Percentiles rank a stretch among this genome's conserved stretches.
Evolutionary conservation across 53 echinoderm and acorn worm genomes (phyloP).

Genomic region (Astropecten irregularis): DNA sequence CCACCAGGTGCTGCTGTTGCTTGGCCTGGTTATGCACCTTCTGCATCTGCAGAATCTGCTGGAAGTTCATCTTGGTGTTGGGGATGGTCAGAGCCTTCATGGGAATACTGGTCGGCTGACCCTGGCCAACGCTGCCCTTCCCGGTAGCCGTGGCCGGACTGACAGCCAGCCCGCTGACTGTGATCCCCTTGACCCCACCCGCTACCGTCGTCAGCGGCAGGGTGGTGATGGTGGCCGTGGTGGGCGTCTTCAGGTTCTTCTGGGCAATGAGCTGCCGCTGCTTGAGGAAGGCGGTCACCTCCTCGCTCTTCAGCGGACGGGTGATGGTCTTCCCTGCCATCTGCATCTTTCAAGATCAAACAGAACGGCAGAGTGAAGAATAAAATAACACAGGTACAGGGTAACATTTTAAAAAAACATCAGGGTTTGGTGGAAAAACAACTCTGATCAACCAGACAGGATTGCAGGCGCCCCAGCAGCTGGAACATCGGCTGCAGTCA

Average conservation of each 20-base stretch:
- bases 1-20: constrained; percentile 87
- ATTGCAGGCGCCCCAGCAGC: constrained; percentile 25
- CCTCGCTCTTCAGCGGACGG: constrained; percentile 65
- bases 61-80: constrained; percentile 78
- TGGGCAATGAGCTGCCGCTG: constrained; percentile 69
- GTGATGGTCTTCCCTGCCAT: constrained; percentile 61
- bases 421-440: no score
- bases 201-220: constrained; percentile 68
- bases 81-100: constrained; percentile 76
- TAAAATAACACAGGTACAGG: background rate
- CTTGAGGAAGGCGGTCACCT: constrained; percentile 70
- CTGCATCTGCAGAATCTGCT: constrained; percentile 85
- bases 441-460: no score
- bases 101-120: constrained; percentile 67
- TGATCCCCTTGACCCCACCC: constrained; percentile 52
- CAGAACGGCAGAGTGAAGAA: background rate
- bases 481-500: constrained; percentile 45
- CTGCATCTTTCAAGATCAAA: constrained; percentile 11
- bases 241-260: constrained; percentile 45
- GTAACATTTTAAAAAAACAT: no score
- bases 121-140: constrained; percentile 10
- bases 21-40: constrained; percentile 58
- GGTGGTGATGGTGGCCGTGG: constrained; percentile 58
- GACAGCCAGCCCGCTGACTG: constrained; percentile 80
- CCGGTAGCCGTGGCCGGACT: constrained; percentile 52